Percentiles rank a stretch among this genome's conserved stretches.
phyloP scores from a whole-genome alignment of 2,113 vertebrate genomes.

The Ictidomys tridecemlineatus region DNA sequence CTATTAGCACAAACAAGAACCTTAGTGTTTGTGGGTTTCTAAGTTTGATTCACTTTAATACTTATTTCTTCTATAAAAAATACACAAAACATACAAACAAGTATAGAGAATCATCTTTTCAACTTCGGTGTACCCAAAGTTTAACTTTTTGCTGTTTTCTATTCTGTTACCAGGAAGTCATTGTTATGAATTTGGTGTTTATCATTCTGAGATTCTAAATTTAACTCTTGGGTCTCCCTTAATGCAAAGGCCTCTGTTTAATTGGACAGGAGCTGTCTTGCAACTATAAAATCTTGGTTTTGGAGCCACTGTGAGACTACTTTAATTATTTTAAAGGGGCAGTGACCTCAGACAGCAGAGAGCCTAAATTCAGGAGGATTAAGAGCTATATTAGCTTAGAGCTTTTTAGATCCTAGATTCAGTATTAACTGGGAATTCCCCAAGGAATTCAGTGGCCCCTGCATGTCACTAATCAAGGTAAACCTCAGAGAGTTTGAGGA shows the following conservation, averaged over 20 bases:
- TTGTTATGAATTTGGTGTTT: not conserved
- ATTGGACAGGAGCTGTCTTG: not conserved
- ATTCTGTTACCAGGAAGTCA: not conserved
- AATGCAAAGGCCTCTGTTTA: not conserved
- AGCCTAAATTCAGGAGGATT: not conserved
- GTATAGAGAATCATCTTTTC: not conserved
- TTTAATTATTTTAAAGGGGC: not conserved
- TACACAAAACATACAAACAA: not conserved
- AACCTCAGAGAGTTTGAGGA: not conserved
- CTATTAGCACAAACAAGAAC: not conserved
- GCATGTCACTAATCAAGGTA: not conserved
- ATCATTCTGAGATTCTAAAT: not conserved
- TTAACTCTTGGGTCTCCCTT: not conserved
- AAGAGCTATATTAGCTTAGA: no score
- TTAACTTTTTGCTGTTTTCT: conserved; percentile 27
- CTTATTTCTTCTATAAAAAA: not conserved
- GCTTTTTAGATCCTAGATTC: not conserved
- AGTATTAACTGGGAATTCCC: not conserved
- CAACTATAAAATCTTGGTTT: not conserved
- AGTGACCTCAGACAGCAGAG: not conserved
- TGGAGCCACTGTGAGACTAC: not conserved
- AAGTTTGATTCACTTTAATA: not conserved
- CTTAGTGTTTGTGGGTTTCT: conserved; percentile 14
- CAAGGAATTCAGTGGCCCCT: not conserved
- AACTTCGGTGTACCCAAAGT: not conserved